Evolutionary conservation across 2,888 invertebrate genomes (phyloP).

Genomic region (Doris montereyensis): DNA sequence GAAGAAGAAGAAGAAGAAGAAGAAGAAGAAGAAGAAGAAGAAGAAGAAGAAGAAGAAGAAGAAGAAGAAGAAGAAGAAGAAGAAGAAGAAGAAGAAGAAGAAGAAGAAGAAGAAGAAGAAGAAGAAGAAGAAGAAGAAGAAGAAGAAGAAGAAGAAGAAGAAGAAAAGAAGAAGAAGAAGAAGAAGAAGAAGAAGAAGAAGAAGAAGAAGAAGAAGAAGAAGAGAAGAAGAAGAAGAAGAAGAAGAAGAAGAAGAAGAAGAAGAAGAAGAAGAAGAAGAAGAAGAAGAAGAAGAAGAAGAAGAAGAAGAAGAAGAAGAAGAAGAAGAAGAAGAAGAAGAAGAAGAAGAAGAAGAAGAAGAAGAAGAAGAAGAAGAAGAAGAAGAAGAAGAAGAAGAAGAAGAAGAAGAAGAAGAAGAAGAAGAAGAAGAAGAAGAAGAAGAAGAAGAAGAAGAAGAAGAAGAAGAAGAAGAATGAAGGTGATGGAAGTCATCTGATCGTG

Average conservation of each 20-base stretch:
- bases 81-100: conserved; percentile 13
- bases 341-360: neutral
- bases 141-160: conserved; percentile 9
- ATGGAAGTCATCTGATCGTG: too few relatives aligned
- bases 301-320: neutral
- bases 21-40: conserved; percentile 20
- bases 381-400: neutral
- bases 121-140: conserved; percentile 12
- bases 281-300: neutral
- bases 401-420: neutral
- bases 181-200: conserved; percentile 25
- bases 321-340: neutral
- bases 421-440: conserved; percentile 1
- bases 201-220: conserved; percentile 22
- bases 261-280: neutral
- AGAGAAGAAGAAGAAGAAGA: neutral
- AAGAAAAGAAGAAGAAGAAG: conserved; percentile 4
- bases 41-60: conserved; percentile 22
- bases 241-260: neutral
- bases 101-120: neutral
- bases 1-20: conserved; percentile 2
- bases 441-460: conserved; percentile 15
- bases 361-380: neutral
- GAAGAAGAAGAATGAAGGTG: conserved; percentile 1
- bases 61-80: conserved; percentile 16